Evolutionary conservation across 2,113 vertebrate genomes (phyloP), one percentile per base, ranked within the genome.

Genomic region (Aleadryas rufinucha): DNA sequence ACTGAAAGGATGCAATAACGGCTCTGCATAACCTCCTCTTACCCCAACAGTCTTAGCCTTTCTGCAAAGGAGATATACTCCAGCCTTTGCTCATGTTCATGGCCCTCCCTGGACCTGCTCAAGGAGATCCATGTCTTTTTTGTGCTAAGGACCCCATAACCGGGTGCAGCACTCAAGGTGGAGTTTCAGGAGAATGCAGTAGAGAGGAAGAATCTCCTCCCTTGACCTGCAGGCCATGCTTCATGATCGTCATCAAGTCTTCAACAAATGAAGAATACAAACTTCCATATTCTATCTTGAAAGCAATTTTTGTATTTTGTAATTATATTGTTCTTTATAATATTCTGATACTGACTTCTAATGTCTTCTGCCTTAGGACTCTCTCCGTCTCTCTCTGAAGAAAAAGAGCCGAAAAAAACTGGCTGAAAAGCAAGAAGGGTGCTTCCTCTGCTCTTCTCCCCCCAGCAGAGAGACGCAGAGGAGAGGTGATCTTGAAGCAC

Each of bases 151-250:
- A 3, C 5, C 33, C 10, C 27, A 56, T 16, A 42, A 15, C 22
- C 84, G 24, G 16, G 13, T 13, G 23, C 44, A 65, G 15, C 15
- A 56, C 7, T 70, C 19, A 6, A 50, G 18, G 13, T 5, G 3
- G 7, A 15, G 21, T 45, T 56, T 50, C 28, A 35, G 1, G 0
- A 53, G 5, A 53, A 31, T 9, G 4, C 9, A 70, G 20, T 1
- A 37, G 45, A 79, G n/a, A 17, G 7, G 9, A 3, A 47, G 5
- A 72, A 63, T 35, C 20, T 37, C 11, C 14, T 65, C 12, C 12
- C 6, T 50, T 2, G 7, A 59, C 7, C 35, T 65, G 9, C 28
- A 41, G 11, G 19, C 3, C 16, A 31, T 11, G 6, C 4, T 52
- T 61, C 19, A 50, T 26, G 8, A 27, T 19, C 23, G 50, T 28